Evolutionary conservation across 2,888 invertebrate species (phyloP).

Genomic region (Dicyrtoma fusca): DNA sequence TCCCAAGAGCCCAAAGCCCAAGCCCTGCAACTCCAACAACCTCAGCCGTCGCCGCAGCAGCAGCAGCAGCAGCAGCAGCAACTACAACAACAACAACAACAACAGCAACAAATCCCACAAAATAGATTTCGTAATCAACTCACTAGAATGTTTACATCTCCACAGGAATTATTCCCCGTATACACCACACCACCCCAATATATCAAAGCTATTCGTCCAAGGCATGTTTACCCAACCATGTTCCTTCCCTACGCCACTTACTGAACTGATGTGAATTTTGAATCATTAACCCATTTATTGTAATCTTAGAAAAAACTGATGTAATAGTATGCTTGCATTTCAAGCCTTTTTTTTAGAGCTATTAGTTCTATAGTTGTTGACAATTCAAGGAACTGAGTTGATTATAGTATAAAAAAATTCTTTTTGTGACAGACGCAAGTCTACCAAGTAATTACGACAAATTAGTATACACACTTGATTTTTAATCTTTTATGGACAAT

Average conservation of each 20-base stretch:
- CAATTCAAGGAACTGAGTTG: no score
- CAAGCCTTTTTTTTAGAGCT: no score
- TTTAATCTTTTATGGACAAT: no score
- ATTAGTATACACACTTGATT: no score
- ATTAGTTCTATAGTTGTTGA: no score
- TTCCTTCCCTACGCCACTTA: slow-evolving; percentile 32
- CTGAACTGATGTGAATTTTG: no score
- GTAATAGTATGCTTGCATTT: no score
- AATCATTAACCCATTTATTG: no score
- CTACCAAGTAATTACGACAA: no score
- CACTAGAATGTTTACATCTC: slow-evolving; percentile 35
- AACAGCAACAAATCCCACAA: neutral
- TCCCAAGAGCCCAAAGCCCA: slow-evolving; percentile 5
- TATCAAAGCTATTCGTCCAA: slow-evolving; percentile 37
- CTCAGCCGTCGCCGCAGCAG: neutral
- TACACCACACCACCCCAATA: slow-evolving; percentile 39
- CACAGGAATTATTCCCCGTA: slow-evolving; percentile 42
- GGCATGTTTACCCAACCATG: slow-evolving; percentile 40
- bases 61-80: neutral
- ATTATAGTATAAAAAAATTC: no score
- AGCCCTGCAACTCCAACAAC: neutral
- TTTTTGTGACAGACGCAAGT: no score
- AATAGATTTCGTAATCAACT: slow-evolving; percentile 34
- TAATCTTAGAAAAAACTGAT: no score
- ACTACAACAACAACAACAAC: slow-evolving; percentile 8